These are phyloP conservation scores for Girardia tigrina DNA, from an alignment of 2,888 invertebrate genomes.

Conservation along the genomic window DNA sequence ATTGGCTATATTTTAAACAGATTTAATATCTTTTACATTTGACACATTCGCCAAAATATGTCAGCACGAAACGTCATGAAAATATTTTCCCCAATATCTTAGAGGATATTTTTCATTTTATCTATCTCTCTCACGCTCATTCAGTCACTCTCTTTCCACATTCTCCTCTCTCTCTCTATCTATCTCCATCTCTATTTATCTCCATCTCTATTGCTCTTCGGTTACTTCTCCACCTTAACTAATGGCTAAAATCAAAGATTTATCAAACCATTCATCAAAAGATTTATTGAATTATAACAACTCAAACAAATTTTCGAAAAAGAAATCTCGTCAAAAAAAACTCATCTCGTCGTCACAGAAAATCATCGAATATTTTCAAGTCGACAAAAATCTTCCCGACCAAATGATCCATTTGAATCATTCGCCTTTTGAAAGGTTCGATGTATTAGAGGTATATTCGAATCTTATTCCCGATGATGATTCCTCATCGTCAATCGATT, in stretches of 20 bases:
- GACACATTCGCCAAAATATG: conserved; percentile 23
- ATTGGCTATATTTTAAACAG: conserved; percentile 23
- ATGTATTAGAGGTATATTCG: background rate
- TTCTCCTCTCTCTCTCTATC: too few relatives aligned
- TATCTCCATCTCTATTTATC: too few relatives aligned
- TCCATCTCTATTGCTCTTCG: too few relatives aligned
- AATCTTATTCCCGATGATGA: background rate
- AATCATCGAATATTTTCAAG: conserved; percentile 16
- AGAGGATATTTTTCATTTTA: conserved; percentile 7
- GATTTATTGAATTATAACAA: background rate
- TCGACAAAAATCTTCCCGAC: background rate
- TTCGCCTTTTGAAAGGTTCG: background rate
- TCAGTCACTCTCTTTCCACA: too few relatives aligned
- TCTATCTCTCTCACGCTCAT: too few relatives aligned
- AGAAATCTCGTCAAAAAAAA: background rate
- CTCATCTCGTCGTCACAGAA: background rate
- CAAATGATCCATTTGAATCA: background rate
- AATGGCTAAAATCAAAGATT: background rate
- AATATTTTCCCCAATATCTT: background rate
- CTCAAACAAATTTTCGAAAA: background rate
- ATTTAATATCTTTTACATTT: conserved; percentile 14
- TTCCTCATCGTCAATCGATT: background rate
- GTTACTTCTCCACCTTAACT: background rate
- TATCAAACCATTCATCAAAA: background rate
- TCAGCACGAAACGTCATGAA: conserved; percentile 13